Base-by-base conservation (phyloP, 2,797 vertebrate genomes). In the Trachurus trachurus region DNA sequence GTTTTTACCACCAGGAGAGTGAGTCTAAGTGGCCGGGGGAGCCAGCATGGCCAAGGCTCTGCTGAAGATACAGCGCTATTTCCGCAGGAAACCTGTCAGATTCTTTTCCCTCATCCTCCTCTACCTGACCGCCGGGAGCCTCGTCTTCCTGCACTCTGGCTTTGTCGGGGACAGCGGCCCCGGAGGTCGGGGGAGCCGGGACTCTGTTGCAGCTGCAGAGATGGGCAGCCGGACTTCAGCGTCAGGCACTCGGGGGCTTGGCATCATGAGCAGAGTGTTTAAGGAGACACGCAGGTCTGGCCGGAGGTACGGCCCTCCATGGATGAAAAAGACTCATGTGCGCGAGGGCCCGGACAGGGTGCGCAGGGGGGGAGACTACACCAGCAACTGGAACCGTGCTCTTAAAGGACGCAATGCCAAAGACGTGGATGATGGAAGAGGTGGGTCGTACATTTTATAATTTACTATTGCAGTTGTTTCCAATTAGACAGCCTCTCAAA, bases 71-170 rank as follows among this genome's bases (percentile, higher is more conserved):
- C 98, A 98, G 88, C 96, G 98, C 65, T 99, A 96, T 84, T 97
- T 99, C 90, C 96, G 96, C 77, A 94, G 97, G 78, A 98, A 95
- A 82, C 98, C 98, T 0, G 86, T 98, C 62, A 96, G 98, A 11
- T 98, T 99, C 93, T 97, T 99, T 83, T 97, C 97, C 7, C 95
- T 99, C 88, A 96, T 99, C 86, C 96, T 97, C 29, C 95, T 99
- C 71, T 99, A 99, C 94, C 91, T 99, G 94, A 97, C 96, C 0
- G 98, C 98, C 0, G 98, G 98, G 34, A 99, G 98, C 83, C 92
- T 99, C 4, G 96, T 98, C 68, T 97, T 99, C 90, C 95, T 99
- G 12, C 98, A 99, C 64, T 93, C 98, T 0, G 96, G 96, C 26
- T 97, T 99, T 0, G 80, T 94, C 0, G 93, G 97, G 22, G 96